A percentile compares a stretch with the other conserved stretches of the same genome.
phyloP scores from a whole-genome alignment of 2,797 vertebrate species.

The Limosa lapponica region DNA sequence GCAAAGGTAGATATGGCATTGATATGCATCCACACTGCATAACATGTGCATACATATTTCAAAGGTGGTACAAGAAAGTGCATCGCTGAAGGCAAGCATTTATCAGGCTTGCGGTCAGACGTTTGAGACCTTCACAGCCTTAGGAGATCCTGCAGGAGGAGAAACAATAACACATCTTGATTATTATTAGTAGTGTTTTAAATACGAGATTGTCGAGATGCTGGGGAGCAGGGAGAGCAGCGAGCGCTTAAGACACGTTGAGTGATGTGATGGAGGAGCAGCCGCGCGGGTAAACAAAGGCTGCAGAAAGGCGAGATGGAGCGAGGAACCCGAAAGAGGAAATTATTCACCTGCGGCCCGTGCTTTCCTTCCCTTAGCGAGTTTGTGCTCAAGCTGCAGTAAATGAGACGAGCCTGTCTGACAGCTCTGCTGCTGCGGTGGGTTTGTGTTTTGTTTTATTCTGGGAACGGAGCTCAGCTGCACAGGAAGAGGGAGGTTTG shows the following conservation, averaged over 20 bases:
- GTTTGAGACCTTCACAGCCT: conserved; percentile 58
- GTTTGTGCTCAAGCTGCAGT: neutral
- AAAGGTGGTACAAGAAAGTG: conserved; percentile 69
- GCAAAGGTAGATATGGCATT: conserved; percentile 77
- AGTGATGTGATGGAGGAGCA: neutral
- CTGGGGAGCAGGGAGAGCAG: conserved; percentile 21
- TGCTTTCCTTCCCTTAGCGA: neutral
- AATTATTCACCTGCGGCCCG: neutral
- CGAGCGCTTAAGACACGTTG: neutral
- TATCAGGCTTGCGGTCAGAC: conserved; percentile 72
- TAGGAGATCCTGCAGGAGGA: conserved; percentile 28
- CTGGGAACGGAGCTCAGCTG: neutral
- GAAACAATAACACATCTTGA: conserved; percentile 5
- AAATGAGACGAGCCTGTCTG: neutral
- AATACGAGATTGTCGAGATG: conserved; percentile 24
- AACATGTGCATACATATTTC: conserved; percentile 73
- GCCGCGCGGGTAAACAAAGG: neutral
- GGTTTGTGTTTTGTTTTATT: neutral
- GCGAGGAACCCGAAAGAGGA: neutral
- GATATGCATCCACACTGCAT: conserved; percentile 58
- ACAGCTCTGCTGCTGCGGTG: neutral
- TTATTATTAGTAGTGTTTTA: conserved; percentile 50
- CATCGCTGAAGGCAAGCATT: conserved; percentile 44
- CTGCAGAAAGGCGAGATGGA: neutral
- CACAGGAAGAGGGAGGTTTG: neutral